Base-by-base conservation (phyloP, 2,113 vertebrate genomes). In the Myiozetetes cayanensis region DNA sequence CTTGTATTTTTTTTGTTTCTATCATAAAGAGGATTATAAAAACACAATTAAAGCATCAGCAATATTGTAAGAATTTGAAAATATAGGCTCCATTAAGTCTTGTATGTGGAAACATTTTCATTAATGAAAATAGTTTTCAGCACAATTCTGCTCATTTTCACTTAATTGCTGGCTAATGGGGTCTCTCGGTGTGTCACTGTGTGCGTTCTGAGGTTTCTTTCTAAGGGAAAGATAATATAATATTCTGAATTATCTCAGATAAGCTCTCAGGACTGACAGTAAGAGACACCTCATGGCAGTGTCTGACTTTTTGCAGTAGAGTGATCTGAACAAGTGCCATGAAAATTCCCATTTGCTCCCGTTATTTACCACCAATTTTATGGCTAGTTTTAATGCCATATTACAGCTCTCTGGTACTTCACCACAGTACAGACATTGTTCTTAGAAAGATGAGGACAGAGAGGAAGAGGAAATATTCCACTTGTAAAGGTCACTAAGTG, bases 281-380 rank as follows among this genome's bases (percentile, higher is more conserved):
- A 91, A 85, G 56, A 93, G 82, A 73, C 39, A 92, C 61, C 63
- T 85, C 61, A 41, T 67, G 39, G 65, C 23, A 84, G 39, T 25
- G 61, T 67, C 65, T 93, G 94, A 73, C 71, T 95, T 90, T 82
- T 53, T 90, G 75, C 76, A 77, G 63, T 16, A 77, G 55, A 90
- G 55, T 46, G 59, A 90, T 90, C 77, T 92, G 95, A 96, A 90
- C 63, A 92, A 92, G 43, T 80, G 88, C 88, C 83, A 94, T 71
- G 79, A 97, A 97, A 95, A 90, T 86, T 90, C 55, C 43, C 82
- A 93, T 93, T 95, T 94, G 80, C 63, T 94, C 50, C 58, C 35
- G 88, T 74, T 92, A 95, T 88, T 93, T 95, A 93, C 92, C 95
- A 88, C 72, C 86, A 77, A 59, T 86, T 90, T 95, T 80, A 94